Conservation (phyloP, 2,888 invertebrate species). For the Idaea aversata region DNA sequence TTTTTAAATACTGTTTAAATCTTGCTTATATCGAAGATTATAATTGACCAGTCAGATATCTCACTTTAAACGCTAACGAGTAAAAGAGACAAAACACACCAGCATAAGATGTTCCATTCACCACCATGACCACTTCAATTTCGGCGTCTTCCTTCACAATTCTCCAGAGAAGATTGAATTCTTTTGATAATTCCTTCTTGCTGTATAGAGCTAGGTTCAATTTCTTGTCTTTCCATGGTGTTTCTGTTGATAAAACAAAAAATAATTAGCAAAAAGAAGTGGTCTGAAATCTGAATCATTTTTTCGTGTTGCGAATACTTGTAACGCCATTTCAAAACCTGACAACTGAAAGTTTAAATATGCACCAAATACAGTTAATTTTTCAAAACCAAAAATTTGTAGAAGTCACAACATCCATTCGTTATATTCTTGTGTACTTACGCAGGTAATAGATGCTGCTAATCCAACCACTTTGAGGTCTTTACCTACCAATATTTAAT, state of each 20-base stretch:
- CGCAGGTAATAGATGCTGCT: no score
- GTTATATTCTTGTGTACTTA: no score
- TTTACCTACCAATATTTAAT: no score
- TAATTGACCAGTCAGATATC: not conserved
- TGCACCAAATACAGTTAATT: no score
- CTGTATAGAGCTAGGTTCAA: slow-evolving; percentile 87
- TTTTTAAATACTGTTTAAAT: no score
- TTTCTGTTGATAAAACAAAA: slow-evolving; percentile 72
- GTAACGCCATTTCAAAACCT: no score
- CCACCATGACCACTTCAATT: slow-evolving; percentile 91
- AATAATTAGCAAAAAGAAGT: not conserved
- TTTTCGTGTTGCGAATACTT: no score
- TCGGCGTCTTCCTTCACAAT: slow-evolving; percentile 91
- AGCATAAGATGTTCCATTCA: slow-evolving; percentile 93
- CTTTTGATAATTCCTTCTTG: slow-evolving; percentile 85
- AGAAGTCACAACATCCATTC: no score
- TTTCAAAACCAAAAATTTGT: no score
- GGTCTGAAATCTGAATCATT: no score
- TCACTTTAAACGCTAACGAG: not conserved
- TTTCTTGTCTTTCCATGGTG: slow-evolving; percentile 86
- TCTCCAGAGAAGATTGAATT: slow-evolving; percentile 91
- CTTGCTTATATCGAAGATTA: not conserved
- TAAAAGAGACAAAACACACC: slow-evolving; percentile 45
- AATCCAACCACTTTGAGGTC: no score
- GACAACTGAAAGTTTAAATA: no score